phyloP scores from a whole-genome alignment of 2,888 invertebrate genomes.

The Hirudinaria manillensis region DNA sequence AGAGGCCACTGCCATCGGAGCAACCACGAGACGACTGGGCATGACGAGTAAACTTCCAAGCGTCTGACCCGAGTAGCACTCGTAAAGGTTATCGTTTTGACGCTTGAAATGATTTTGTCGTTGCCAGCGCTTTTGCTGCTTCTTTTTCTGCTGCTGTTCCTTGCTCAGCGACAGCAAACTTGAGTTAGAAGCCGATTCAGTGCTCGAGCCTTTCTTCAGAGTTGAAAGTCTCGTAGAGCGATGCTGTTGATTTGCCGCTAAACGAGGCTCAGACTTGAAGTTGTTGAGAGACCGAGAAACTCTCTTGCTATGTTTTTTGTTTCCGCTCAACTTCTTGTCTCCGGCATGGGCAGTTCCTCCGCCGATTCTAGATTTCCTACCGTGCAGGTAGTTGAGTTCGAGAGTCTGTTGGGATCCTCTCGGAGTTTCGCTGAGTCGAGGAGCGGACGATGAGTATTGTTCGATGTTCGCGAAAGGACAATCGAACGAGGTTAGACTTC shows the following conservation, averaged over 20 bases:
- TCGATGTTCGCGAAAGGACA: constrained; percentile 1
- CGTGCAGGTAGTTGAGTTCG: background rate
- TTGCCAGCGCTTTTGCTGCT: constrained; percentile 22
- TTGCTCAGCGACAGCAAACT: constrained; percentile 16
- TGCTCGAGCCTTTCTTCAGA: constrained; percentile 23
- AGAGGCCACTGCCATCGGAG: constrained; percentile 15
- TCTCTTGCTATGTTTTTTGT: constrained; percentile 4
- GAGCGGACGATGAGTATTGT: constrained; percentile 4
- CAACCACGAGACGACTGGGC: constrained; percentile 21
- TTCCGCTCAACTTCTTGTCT: constrained; percentile 1
- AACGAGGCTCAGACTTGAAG: constrained; percentile 20
- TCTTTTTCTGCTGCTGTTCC: background rate
- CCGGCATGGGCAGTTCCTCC: background rate
- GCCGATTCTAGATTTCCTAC: background rate
- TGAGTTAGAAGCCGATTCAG: constrained; percentile 17
- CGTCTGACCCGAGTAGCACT: constrained; percentile 14
- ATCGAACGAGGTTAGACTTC: constrained; percentile 1
- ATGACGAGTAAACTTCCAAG: constrained; percentile 16
- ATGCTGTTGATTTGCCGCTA: constrained; percentile 8
- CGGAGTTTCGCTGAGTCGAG: constrained; percentile 9
- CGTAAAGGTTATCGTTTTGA: background rate
- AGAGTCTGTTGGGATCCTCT: constrained; percentile 7
- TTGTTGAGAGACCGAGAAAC: background rate
- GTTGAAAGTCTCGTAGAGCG: constrained; percentile 12
- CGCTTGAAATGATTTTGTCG: background rate